phyloP scores from a whole-genome alignment of 2,113 vertebrate species.

The Microtus montanus region DNA sequence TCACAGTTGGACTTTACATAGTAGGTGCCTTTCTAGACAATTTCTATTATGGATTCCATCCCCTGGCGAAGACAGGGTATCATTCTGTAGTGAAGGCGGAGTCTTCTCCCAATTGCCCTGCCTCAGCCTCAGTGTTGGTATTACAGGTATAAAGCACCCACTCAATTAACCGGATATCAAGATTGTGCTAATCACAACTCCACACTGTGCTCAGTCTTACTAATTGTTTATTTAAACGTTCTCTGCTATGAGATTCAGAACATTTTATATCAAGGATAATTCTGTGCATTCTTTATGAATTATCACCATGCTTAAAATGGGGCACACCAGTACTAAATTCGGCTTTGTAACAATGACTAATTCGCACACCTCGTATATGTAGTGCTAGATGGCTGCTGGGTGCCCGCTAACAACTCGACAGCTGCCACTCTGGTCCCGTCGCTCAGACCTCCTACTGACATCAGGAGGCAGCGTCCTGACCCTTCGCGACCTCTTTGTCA shows the following conservation, averaged over 20 bases:
- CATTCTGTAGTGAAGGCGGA: not conserved
- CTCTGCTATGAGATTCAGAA: not conserved
- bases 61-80: not conserved
- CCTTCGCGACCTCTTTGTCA: slow-evolving; percentile 71
- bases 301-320: slow-evolving; percentile 26
- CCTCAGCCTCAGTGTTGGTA: not conserved
- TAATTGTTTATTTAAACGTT: not conserved
- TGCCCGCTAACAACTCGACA: not conserved
- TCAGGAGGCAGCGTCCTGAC: not conserved
- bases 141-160: not conserved
- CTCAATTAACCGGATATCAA: not conserved
- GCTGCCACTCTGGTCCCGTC: not conserved
- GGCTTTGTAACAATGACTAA: slow-evolving; percentile 42
- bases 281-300: slow-evolving; percentile 27
- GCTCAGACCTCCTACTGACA: not conserved
- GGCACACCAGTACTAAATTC: not conserved
- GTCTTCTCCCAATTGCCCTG: not conserved
- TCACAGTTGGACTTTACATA: not conserved
- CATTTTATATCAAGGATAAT: slow-evolving; percentile 6
- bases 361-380: not conserved
- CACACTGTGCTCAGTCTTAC: not conserved
- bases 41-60: not conserved
- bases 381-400: not conserved
- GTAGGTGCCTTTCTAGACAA: not conserved
- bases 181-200: not conserved